Conservation (phyloP, 1,140 invertebrate genomes). For the Propsilocerus akamusi region DNA sequence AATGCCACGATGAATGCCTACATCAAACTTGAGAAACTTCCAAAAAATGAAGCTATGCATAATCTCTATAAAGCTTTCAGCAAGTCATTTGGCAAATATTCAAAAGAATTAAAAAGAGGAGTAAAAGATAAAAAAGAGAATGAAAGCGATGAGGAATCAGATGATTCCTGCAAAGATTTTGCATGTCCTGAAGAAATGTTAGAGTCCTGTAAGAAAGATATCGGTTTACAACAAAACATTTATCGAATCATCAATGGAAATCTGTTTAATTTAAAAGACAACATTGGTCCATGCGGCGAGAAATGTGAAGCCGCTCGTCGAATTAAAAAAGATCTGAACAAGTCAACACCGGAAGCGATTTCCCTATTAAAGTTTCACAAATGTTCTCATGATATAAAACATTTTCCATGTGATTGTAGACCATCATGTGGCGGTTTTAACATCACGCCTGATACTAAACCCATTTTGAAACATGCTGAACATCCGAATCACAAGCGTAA, state of each 20-base stretch:
- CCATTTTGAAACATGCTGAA: too few species aligned
- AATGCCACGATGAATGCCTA: too few species aligned
- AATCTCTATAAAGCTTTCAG: too few species aligned
- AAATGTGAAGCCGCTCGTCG: neutral
- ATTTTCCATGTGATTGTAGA: neutral
- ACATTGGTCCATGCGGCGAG: neutral
- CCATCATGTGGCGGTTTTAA: neutral
- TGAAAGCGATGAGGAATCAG: too few species aligned
- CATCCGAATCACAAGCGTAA: too few species aligned
- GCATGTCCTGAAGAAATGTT: neutral
- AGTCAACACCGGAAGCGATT: neutral
- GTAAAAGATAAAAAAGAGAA: too few species aligned
- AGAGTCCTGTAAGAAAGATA: neutral
- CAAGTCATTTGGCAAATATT: too few species aligned
- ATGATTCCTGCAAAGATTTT: too few species aligned
- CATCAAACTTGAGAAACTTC: too few species aligned
- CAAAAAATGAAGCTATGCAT: too few species aligned
- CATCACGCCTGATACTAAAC: too few species aligned
- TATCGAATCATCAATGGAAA: neutral
- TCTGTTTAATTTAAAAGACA: neutral
- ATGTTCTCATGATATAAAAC: neutral
- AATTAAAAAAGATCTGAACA: neutral
- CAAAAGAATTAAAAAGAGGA: too few species aligned
- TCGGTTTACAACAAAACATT: neutral
- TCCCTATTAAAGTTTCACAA: neutral